Percentiles rank a stretch among this genome's conserved stretches.
phyloP scores from a whole-genome alignment of 2,113 vertebrate genomes.

The Hydrochoerus hydrochaeris region DNA sequence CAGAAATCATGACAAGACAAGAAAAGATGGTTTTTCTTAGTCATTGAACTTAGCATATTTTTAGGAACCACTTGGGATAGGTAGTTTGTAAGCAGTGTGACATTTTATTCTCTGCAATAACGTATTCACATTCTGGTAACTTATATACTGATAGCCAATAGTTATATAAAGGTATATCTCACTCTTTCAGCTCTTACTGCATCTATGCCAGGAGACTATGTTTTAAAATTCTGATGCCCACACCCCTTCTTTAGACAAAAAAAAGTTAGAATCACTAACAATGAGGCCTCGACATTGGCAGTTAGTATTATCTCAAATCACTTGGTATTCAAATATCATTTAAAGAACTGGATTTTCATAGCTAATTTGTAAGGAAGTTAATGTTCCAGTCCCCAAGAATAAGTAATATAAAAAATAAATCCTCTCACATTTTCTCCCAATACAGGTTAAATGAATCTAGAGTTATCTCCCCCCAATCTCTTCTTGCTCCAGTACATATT shows the following conservation, averaged over 20 bases:
- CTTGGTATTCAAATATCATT: slow-evolving; percentile 1
- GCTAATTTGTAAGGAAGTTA: background rate
- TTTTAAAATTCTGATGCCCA: background rate
- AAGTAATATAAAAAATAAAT: background rate
- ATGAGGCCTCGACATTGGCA: background rate
- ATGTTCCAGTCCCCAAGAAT: background rate
- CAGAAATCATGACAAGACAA: background rate
- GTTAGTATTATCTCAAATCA: background rate
- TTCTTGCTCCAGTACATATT: background rate
- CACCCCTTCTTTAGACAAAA: background rate
- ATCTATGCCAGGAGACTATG: background rate
- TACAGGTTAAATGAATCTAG: background rate
- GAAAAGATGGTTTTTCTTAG: background rate
- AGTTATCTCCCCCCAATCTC: background rate
- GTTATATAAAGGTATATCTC: background rate
- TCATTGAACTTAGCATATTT: background rate
- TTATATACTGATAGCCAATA: background rate
- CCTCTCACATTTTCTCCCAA: slow-evolving; percentile 8
- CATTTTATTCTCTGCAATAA: background rate
- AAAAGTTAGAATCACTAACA: background rate
- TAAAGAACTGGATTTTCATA: background rate
- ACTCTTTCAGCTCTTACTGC: background rate
- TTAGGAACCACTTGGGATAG: background rate
- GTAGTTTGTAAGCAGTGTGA: background rate
- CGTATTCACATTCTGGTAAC: background rate